phyloP scores from a whole-genome alignment of 2,888 invertebrate species.

The Anoncus sp. region DNA sequence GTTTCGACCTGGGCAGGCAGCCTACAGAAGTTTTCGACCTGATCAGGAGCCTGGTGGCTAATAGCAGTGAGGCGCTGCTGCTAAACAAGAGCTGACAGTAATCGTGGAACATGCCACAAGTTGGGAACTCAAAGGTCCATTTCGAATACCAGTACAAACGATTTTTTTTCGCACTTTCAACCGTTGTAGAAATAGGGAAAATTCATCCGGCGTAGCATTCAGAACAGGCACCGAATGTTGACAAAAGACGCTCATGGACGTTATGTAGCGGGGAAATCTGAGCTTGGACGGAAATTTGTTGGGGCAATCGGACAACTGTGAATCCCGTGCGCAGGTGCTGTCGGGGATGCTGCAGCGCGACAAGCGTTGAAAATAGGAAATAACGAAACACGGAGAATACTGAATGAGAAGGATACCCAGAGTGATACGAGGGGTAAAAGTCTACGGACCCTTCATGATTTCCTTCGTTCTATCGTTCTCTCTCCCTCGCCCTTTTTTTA shows the following conservation, averaged over 20 bases:
- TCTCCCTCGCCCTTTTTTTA: conserved; percentile 70
- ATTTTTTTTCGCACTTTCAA: too few species aligned
- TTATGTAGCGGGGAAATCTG: neutral
- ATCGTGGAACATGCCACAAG: neutral
- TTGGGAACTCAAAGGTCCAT: neutral
- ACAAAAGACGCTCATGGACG: neutral
- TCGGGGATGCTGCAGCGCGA: neutral
- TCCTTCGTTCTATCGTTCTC: conserved; percentile 51
- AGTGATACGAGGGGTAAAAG: conserved; percentile 61
- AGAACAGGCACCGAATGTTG: neutral
- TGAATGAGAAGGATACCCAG: conserved; percentile 53
- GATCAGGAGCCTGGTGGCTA: too few species aligned
- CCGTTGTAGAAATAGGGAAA: neutral
- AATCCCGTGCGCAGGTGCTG: conserved; percentile 1
- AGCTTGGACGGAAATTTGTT: neutral
- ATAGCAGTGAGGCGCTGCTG: neutral
- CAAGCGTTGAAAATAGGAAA: conserved; percentile 45
- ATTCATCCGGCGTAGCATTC: neutral
- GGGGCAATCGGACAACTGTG: neutral
- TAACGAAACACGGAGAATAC: conserved; percentile 42
- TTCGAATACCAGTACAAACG: too few species aligned
- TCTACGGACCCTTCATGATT: conserved; percentile 62
- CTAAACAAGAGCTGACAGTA: neutral
- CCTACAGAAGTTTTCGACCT: too few species aligned
- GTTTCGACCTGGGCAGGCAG: too few species aligned